These are phyloP conservation scores for Thalpophila matura DNA, from an alignment of 2,888 invertebrate genomes.

Conservation along the genomic window DNA sequence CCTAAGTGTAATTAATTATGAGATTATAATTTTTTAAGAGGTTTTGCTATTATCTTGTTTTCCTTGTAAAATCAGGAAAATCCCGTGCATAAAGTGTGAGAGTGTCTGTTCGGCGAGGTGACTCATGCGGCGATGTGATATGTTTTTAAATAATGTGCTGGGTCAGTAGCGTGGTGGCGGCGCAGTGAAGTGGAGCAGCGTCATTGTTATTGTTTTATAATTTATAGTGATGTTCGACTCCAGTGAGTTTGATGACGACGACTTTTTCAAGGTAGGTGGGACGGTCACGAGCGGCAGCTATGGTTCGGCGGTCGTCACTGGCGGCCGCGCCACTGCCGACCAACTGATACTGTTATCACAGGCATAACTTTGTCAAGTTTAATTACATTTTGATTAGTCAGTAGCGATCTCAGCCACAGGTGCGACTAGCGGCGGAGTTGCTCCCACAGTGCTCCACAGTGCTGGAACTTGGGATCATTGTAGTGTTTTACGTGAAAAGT, in stretches of 20 bases:
- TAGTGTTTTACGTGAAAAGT: neutral
- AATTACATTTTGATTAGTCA: conserved; percentile 35
- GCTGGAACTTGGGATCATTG: conserved; percentile 1
- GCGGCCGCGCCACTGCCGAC: neutral
- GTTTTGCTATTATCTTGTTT: conserved; percentile 20
- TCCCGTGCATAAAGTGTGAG: conserved; percentile 19
- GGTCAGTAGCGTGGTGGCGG: conserved; percentile 32
- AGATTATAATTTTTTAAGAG: neutral
- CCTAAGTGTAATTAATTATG: neutral
- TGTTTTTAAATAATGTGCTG: neutral
- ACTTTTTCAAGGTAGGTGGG: conserved; percentile 63
- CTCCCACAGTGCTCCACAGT: neutral
- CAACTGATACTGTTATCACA: conserved; percentile 14
- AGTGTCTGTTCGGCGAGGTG: conserved; percentile 24
- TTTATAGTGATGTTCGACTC: conserved; percentile 60
- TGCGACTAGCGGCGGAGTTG: conserved; percentile 12
- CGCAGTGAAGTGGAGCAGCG: conserved; percentile 39
- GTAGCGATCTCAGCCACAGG: neutral
- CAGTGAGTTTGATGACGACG: conserved; percentile 55
- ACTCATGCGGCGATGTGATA: conserved; percentile 28
- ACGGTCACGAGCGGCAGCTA: conserved; percentile 12
- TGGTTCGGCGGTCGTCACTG: conserved; percentile 3
- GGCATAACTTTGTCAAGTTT: conserved; percentile 11
- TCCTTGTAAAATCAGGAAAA: conserved; percentile 36
- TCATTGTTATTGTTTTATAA: conserved; percentile 48